phyloP scores from a whole-genome alignment of 2,888 invertebrate genomes.

The Pristionchus exspectatus region DNA sequence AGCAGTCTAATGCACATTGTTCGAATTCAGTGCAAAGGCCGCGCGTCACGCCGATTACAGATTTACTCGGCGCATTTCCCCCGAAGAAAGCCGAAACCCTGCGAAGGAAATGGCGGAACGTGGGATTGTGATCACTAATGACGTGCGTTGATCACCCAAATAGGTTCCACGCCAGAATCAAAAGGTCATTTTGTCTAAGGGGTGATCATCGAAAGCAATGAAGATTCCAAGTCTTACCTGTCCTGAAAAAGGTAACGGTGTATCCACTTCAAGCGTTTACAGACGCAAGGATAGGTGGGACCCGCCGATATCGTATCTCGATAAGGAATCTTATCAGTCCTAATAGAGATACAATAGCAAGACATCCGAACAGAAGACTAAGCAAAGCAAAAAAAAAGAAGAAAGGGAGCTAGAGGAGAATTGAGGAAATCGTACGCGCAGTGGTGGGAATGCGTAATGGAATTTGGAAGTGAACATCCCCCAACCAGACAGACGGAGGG shows the following conservation, averaged over 20 bases:
- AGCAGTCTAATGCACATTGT: neutral
- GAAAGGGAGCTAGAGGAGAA: neutral
- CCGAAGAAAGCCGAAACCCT: neutral
- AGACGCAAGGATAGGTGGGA: too few species aligned
- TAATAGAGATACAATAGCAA: too few species aligned
- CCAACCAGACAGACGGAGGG: too few species aligned
- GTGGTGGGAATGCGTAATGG: constrained; percentile 45
- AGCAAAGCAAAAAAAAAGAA: neutral
- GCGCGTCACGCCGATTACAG: neutral
- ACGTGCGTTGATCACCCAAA: neutral
- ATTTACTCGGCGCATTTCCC: neutral
- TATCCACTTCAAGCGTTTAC: too few species aligned
- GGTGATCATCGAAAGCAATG: too few species aligned
- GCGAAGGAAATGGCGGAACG: neutral
- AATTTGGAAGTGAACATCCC: constrained; percentile 23
- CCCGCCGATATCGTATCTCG: too few species aligned
- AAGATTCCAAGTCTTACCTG: too few species aligned
- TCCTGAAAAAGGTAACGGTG: too few species aligned
- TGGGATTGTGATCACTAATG: neutral
- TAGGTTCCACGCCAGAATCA: neutral
- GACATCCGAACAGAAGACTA: neutral
- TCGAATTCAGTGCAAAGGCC: neutral
- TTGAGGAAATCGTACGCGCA: constrained; percentile 36
- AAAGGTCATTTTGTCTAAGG: too few species aligned
- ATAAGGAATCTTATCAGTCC: too few species aligned